Percentiles rank a stretch among this genome's conserved stretches.
These are phyloP conservation scores for Zoanthus sansibaricus DNA, from an alignment of 92 coral and sea anemone genomes.

Conservation along the genomic window DNA sequence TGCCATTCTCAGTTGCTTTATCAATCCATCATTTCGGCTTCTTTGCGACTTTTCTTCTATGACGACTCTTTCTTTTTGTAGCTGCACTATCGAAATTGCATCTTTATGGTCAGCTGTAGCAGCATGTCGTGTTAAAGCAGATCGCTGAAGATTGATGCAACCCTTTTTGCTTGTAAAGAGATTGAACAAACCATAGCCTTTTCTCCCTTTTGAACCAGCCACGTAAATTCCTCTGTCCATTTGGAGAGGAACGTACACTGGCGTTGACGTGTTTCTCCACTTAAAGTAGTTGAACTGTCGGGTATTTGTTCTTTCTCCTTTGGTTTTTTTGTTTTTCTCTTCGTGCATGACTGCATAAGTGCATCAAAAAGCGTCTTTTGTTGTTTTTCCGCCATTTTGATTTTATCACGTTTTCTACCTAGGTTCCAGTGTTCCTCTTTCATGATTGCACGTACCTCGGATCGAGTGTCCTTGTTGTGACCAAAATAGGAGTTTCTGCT, in stretches of 20 bases:
- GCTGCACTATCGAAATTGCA: constrained; percentile 41
- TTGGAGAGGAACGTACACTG: constrained; percentile 25
- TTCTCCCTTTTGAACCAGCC: constrained; percentile 42
- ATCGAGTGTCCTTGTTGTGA: constrained; percentile 30
- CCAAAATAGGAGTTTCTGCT: neutral
- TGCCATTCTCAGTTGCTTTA: constrained; percentile 46
- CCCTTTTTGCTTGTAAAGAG: constrained; percentile 38
- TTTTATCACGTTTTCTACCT: constrained; percentile 33
- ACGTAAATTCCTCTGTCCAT: constrained; percentile 35
- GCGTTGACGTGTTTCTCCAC: constrained; percentile 33
- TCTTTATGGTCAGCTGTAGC: constrained; percentile 45
- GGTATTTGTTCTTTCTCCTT: constrained; percentile 2
- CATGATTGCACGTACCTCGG: constrained; percentile 33
- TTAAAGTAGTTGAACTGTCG: constrained; percentile 27
- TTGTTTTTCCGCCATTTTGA: constrained; percentile 31
- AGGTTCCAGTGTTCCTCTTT: constrained; percentile 12
- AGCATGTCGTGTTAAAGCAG: constrained; percentile 44
- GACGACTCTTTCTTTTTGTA: constrained; percentile 38
- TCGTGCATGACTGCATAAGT: constrained; percentile 39
- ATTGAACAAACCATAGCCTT: constrained; percentile 19
- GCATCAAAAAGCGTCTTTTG: constrained; percentile 41
- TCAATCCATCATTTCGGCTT: neutral
- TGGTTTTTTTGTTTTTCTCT: constrained; percentile 31
- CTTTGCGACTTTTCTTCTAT: constrained; percentile 16
- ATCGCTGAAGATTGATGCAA: constrained; percentile 39